Evolutionary conservation across 2,888 invertebrate species (phyloP).

Genomic region (Drosophila birchii): DNA sequence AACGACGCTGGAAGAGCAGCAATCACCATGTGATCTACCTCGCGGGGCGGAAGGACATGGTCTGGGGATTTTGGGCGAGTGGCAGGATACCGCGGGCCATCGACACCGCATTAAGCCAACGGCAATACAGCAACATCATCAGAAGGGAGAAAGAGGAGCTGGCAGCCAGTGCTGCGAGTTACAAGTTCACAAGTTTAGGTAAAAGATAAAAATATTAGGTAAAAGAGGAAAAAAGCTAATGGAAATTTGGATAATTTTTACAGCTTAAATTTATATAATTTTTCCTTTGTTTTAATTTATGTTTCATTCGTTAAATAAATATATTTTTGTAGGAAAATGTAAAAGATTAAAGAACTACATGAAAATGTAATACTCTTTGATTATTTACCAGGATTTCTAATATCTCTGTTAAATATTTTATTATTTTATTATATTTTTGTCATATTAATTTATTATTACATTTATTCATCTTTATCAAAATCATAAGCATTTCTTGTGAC

Average conservation of each 20-base stretch:
- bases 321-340: neutral
- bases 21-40: conserved; percentile 39
- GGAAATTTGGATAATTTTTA: too few relatives aligned
- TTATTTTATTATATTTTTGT: too few relatives aligned
- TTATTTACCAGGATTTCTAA: too few relatives aligned
- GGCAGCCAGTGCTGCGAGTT: neutral
- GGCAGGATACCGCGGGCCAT: conserved; percentile 46
- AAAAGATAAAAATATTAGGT: too few relatives aligned
- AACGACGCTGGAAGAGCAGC: conserved; percentile 68
- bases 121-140: conserved; percentile 23
- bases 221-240: too few relatives aligned
- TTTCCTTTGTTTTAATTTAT: too few relatives aligned
- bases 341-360: neutral
- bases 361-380: too few relatives aligned
- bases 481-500: neutral
- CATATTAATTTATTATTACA: neutral
- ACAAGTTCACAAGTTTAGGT: neutral
- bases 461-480: neutral
- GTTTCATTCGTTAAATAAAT: too few relatives aligned
- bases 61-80: neutral
- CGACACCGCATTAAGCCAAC: conserved; percentile 37
- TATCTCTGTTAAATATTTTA: too few relatives aligned
- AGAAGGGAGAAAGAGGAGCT: neutral
- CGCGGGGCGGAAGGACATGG: conserved; percentile 2
- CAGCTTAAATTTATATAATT: too few relatives aligned